Evolutionary conservation across 2,797 vertebrate genomes (phyloP).

Genomic region (Silurus aristotelis): DNA sequence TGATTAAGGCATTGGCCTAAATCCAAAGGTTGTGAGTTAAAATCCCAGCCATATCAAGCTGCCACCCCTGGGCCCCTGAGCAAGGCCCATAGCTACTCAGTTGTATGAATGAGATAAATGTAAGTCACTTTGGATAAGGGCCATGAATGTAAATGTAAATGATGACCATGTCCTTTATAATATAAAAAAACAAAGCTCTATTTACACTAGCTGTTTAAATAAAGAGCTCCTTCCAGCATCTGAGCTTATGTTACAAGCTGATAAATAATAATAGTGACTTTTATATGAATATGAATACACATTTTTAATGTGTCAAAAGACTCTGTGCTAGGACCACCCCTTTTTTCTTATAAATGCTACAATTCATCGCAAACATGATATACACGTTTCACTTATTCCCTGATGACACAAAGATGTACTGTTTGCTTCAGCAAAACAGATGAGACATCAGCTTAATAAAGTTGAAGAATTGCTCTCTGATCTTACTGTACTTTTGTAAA

Average conservation of each 20-base stretch:
- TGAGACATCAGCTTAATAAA: not conserved
- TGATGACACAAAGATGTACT: not conserved
- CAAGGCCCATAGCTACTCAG: too few relatives aligned
- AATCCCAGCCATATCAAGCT: too few relatives aligned
- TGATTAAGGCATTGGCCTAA: too few relatives aligned
- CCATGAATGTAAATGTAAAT: too few relatives aligned
- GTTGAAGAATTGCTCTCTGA: not conserved
- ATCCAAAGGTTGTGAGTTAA: too few relatives aligned
- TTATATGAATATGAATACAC: not conserved
- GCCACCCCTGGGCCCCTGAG: too few relatives aligned
- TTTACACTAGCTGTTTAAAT: not conserved
- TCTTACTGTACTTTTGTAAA: too few relatives aligned
- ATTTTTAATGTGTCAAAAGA: not conserved
- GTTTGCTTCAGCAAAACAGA: not conserved
- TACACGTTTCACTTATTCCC: not conserved
- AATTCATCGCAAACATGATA: not conserved
- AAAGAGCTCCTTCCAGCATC: not conserved
- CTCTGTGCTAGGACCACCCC: not conserved
- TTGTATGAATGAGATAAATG: too few relatives aligned
- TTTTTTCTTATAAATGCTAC: not conserved
- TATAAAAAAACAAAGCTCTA: not conserved
- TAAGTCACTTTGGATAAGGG: too few relatives aligned
- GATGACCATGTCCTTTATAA: not conserved
- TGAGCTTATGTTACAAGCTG: not conserved
- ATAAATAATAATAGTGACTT: not conserved